phyloP scores from a whole-genome alignment of 2,797 vertebrate genomes.

The Nyctibius grandis region DNA sequence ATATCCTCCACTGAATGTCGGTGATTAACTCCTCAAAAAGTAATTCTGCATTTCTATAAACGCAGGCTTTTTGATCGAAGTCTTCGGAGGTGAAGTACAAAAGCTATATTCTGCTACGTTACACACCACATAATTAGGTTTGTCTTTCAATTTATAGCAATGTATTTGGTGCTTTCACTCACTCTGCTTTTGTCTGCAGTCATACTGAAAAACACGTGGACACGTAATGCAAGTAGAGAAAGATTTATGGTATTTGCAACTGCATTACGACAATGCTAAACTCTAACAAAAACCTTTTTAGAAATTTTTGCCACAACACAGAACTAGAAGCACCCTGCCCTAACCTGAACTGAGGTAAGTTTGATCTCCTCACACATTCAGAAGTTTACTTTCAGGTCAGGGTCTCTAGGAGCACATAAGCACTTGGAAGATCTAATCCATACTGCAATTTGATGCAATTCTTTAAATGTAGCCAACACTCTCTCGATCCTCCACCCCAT shows the following conservation, averaged over 20 bases:
- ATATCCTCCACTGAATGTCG: not conserved
- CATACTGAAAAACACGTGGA: not conserved
- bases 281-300: not conserved
- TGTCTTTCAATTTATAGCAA: not conserved
- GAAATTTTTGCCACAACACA: not conserved
- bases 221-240: not conserved
- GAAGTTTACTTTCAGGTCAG: rapidly evolving
- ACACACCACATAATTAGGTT: not conserved
- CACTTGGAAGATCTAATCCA: not conserved
- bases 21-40: not conserved
- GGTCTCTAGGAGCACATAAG: not conserved
- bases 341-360: not conserved
- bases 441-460: not conserved
- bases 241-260: not conserved
- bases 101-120: not conserved
- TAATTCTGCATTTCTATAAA: not conserved
- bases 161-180: not conserved
- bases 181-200: not conserved
- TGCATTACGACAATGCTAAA: not conserved
- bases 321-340: not conserved
- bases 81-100: not conserved
- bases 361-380: not conserved
- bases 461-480: not conserved
- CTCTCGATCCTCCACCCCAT: not conserved
- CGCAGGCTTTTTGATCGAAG: not conserved